A percentile compares a stretch with the other conserved stretches of the same genome.
phyloP scores from a whole-genome alignment of 2,888 invertebrate species.

The Himalopsyche tibetana region DNA sequence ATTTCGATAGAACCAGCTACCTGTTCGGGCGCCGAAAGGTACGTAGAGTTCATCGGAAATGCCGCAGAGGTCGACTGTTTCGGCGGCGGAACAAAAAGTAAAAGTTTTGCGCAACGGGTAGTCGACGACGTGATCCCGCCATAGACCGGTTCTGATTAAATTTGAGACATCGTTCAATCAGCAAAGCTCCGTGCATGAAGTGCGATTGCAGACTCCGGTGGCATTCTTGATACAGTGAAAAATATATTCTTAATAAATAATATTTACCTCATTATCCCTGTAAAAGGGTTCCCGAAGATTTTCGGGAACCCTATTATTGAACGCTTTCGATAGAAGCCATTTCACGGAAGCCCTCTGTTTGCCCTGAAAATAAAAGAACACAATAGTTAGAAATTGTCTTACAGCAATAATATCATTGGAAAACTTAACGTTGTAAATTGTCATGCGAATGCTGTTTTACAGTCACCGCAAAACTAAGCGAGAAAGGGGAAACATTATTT shows the following conservation, averaged over 20 bases:
- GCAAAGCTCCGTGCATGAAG: background rate
- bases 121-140: background rate
- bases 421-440: too few relatives aligned
- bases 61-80: background rate
- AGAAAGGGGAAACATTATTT: too few relatives aligned
- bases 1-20: background rate
- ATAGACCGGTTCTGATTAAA: background rate
- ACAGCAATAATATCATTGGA: too few relatives aligned
- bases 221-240: too few relatives aligned
- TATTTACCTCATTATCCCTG: conserved; percentile 91
- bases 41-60: background rate
- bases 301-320: conserved; percentile 95
- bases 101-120: background rate
- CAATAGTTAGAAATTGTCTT: background rate
- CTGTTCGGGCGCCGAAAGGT: background rate
- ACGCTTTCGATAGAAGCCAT: conserved; percentile 97
- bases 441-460: too few relatives aligned
- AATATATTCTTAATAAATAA: conserved; percentile 41
- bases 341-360: conserved; percentile 96
- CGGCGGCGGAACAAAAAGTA: background rate
- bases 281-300: conserved; percentile 96
- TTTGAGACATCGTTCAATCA: background rate
- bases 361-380: conserved; percentile 84
- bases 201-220: background rate
- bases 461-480: too few relatives aligned